Base-by-base conservation (phyloP, 2,113 vertebrate genomes). In the Thunnus thynnus region DNA sequence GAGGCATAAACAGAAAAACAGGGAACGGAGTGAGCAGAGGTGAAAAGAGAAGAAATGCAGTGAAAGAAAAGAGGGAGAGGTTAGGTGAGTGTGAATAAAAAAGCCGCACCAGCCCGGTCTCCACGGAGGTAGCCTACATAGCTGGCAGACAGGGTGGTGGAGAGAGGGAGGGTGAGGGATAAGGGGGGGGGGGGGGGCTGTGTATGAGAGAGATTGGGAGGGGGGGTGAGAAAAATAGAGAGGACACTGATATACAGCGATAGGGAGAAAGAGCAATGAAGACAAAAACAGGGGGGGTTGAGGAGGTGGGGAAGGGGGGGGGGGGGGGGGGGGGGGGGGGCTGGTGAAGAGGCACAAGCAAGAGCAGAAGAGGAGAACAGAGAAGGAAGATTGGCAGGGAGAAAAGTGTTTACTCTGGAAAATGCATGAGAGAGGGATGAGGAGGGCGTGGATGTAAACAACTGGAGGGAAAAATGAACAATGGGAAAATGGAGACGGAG, bases 41-140 rank as follows among this genome's bases (percentile, higher is more conserved):
- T 82, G 75, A 83, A 86, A 73, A 75, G 55, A 78, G 46, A 80
- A 78, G 84, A 88, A 83, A 76, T 22, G 66, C 62, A 52, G 61
- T 70, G 63, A 74, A 70, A 76, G 63, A 85, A 81, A 88, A 81
- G 61, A 80, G 65, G 72, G 62, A 91, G 82, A 86, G 82, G 88
- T 87, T 74, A 91, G 92, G 89, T 88, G 83, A 88, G 87, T 83
- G 86, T 76, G 88, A 90, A 89, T 87, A 85, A 84, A 89, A 90
- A 90, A 89, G 71, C 76, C 13, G 89, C 86, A 91, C 88, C 82
- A 88, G 86, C 87, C 76, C 55, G 57, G 92, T 94, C 93, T 94
- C 93, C 68, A 91, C 78, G 93, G 93, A 91, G 90, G 92, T 94
- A 94, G 92, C 93, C 92, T 94, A 94, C 88, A 94, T 93, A 94